These are phyloP conservation scores for Leptopterna dolabrata DNA, from an alignment of 2,888 invertebrate species.

Conservation along the genomic window DNA sequence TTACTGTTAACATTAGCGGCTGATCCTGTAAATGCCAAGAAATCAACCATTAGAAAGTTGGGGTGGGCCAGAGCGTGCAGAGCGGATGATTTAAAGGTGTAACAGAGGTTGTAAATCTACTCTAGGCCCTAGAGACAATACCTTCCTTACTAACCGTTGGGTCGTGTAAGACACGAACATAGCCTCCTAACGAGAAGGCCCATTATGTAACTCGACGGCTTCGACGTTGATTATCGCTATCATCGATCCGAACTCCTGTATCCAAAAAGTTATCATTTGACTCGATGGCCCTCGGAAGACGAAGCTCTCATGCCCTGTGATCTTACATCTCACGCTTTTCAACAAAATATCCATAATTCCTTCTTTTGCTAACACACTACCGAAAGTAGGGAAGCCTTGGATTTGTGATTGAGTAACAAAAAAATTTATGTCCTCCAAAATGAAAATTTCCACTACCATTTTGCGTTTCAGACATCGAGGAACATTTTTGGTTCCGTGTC, in stretches of 20 bases:
- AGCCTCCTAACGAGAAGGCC: neutral
- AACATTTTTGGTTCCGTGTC: too few species aligned
- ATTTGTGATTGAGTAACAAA: too few species aligned
- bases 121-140: neutral
- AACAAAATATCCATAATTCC: too few species aligned
- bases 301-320: neutral
- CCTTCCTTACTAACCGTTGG: neutral
- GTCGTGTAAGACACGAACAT: neutral
- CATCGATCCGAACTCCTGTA: neutral
- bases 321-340: too few species aligned
- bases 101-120: neutral
- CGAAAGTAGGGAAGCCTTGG: too few species aligned
- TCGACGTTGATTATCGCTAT: neutral
- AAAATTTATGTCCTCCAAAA: too few species aligned
- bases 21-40: neutral
- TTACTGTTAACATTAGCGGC: too few species aligned
- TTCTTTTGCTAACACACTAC: too few species aligned
- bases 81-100: neutral
- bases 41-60: neutral
- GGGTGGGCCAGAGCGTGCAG: neutral
- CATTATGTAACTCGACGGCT: conserved; percentile 1
- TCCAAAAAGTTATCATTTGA: neutral
- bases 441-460: too few species aligned
- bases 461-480: too few species aligned
- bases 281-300: neutral